phyloP scores from a whole-genome alignment of 2,113 vertebrate genomes.

The Calyptommatus sinebrachiatus region DNA sequence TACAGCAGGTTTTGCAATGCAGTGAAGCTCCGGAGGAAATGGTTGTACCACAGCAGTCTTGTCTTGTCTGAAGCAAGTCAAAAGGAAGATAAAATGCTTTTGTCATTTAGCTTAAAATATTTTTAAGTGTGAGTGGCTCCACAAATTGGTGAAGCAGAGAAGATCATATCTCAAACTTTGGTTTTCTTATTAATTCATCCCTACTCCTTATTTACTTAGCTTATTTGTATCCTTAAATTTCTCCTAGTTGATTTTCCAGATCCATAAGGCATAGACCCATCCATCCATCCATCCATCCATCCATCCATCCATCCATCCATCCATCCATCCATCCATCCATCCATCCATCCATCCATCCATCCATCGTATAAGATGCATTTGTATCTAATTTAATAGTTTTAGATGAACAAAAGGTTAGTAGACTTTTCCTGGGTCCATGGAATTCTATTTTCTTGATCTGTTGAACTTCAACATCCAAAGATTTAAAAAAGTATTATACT shows the following conservation, averaged over 20 bases:
- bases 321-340: too few species aligned
- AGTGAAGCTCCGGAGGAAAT: conserved; percentile 42
- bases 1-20: conserved; percentile 35
- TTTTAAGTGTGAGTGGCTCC: conserved; percentile 19
- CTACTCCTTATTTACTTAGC: not conserved
- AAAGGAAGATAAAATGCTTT: conserved; percentile 19
- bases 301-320: too few species aligned
- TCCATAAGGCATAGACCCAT: too few species aligned
- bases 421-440: too few species aligned
- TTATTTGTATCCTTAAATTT: not conserved
- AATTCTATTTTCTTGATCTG: too few species aligned
- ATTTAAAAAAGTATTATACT: too few species aligned
- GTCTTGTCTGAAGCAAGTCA: conserved; percentile 15
- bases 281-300: too few species aligned
- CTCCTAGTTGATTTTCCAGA: not conserved
- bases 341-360: too few species aligned
- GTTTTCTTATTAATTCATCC: conserved; percentile 23
- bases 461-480: too few species aligned
- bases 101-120: conserved; percentile 40
- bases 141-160: conserved; percentile 7
- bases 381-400: too few species aligned
- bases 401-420: too few species aligned
- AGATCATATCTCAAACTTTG: conserved; percentile 28
- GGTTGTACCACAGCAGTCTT: conserved; percentile 32
- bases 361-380: too few species aligned